These are phyloP conservation scores for Hozukius guyotensis DNA, from an alignment of 2,797 vertebrate genomes.

Conservation along the genomic window DNA sequence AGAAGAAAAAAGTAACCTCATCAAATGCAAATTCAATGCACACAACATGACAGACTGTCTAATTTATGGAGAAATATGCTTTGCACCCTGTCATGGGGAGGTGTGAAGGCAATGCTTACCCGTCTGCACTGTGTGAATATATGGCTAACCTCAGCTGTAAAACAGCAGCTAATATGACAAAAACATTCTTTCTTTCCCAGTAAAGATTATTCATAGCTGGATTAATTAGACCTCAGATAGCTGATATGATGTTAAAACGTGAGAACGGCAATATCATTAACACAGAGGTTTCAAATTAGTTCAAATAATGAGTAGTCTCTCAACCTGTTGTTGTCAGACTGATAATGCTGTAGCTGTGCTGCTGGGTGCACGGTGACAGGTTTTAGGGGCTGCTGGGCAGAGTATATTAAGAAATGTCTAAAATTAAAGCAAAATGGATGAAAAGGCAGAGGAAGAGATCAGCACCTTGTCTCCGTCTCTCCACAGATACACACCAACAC, in stretches of 20 bases:
- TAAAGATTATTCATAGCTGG: background rate
- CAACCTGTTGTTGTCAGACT: constrained; percentile 27
- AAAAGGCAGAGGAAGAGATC: background rate
- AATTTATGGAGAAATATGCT: constrained; percentile 58
- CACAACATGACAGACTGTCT: constrained; percentile 17
- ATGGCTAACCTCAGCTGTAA: background rate
- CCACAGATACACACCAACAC: background rate
- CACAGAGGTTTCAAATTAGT: background rate
- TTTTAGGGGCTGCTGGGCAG: background rate
- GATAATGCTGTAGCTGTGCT: constrained; percentile 16
- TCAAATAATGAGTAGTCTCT: constrained; percentile 22
- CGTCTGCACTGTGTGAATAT: constrained; percentile 16
- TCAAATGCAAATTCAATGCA: constrained; percentile 46
- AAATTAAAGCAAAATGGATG: background rate
- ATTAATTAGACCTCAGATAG: background rate
- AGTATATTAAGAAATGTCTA: constrained; percentile 4
- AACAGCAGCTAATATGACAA: background rate
- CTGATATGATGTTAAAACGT: background rate
- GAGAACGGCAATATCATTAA: background rate
- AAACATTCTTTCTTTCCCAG: background rate
- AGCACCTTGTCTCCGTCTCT: background rate
- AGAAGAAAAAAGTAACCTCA: constrained; percentile 6
- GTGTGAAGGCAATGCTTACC: constrained; percentile 1
- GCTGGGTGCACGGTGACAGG: background rate
- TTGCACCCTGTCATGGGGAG: constrained; percentile 21